Evolutionary conservation across 2,113 vertebrate genomes (phyloP).

Genomic region (Varanus salvator): DNA sequence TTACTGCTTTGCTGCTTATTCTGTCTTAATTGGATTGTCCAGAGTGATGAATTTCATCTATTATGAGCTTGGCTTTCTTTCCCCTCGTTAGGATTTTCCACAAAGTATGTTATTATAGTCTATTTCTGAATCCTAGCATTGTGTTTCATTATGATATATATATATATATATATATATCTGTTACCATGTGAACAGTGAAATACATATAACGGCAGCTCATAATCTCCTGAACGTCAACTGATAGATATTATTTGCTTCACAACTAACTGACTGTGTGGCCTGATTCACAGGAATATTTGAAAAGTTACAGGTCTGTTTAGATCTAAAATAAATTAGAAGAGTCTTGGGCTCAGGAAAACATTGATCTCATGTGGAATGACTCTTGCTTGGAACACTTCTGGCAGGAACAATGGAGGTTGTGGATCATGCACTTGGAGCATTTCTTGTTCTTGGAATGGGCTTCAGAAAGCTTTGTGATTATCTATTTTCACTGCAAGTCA

Average conservation of each 20-base stretch:
- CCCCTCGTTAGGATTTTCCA: conserved; percentile 53
- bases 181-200: conserved; percentile 76
- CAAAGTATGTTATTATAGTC: conserved; percentile 64
- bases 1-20: conserved; percentile 43
- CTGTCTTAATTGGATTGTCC: conserved; percentile 59
- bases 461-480: conserved; percentile 9
- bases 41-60: conserved; percentile 59
- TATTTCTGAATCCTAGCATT: conserved; percentile 63
- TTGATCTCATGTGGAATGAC: conserved; percentile 43
- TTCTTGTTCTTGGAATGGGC: conserved; percentile 38
- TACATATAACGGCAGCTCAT: conserved; percentile 69
- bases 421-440: neutral
- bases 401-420: neutral
- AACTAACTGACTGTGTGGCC: conserved; percentile 38
- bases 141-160: conserved; percentile 64
- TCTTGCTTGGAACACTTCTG: conserved; percentile 36
- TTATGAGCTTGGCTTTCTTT: conserved; percentile 52
- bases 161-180: conserved; percentile 56
- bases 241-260: conserved; percentile 67
- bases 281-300: conserved; percentile 59
- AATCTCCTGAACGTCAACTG: conserved; percentile 68
- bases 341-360: conserved; percentile 38
- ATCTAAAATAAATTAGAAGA: conserved; percentile 63
- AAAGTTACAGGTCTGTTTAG: conserved; percentile 58
- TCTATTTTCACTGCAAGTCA: neutral